Base-by-base conservation (phyloP, 1,140 invertebrate species). In the Achroia grisella region DNA sequence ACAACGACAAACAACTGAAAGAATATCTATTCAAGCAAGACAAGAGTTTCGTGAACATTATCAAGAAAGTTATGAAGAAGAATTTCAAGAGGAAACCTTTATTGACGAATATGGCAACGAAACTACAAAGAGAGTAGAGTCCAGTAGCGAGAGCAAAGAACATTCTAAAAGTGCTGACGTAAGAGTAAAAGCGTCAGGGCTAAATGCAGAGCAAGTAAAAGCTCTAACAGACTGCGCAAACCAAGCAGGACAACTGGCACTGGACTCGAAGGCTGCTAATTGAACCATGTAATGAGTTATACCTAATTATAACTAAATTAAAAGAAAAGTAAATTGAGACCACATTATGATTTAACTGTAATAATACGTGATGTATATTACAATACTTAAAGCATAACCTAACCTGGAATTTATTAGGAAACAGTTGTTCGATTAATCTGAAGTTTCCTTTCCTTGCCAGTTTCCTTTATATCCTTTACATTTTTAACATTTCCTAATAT, bases 201-300 rank as follows among this genome's bases (percentile, higher is more conserved):
- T 87, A 17, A 86, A 86, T 44, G 66, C 77, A 0, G 73, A 79
- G 33, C 86, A 87, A 69, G 58, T 84, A 10, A 72, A 86, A 52
- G 84, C 84, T 17, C 64, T 87, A 0, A 86, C 83, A n/a, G 82
- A 87, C 53, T 85, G 84, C 40, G 85, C 86, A n/a, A 86, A 76
- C 37, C 50, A 85, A 56, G 74, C 82, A 33, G 72, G 83, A 54
- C 73, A 79, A 49, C 69, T 87, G 29, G 84, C 86, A 13, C 73
- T 84, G 9, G 82, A 86, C 40, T 72, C 68, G n/a, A 85, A 85
- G 52, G 35, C 78, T 27, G 75, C 76, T 41, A 82, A 85, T 49
- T 81, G 62, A 81, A 61, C 27, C 50, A 71, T 62, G 68, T 81
- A 84, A 81, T 57, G 58, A 62, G 43, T 47, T 31, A 23, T 27